phyloP scores from a whole-genome alignment of 2,113 vertebrate genomes.

The Anhinga rufa region DNA sequence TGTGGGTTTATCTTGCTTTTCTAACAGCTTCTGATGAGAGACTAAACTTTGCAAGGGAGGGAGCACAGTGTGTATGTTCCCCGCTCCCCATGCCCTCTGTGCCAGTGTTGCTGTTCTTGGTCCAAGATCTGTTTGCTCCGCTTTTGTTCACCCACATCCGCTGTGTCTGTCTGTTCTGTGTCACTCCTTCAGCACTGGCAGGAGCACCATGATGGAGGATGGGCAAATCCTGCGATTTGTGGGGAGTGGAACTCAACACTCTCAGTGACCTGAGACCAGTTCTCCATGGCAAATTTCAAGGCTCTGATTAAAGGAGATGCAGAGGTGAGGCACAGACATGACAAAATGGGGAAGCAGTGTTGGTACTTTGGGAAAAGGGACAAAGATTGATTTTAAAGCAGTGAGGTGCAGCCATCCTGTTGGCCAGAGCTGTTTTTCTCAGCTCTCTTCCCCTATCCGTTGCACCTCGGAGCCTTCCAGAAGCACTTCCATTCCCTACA shows the following conservation, averaged over 20 bases:
- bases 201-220: neutral
- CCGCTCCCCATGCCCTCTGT: too few species aligned
- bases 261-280: neutral
- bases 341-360: neutral
- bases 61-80: neutral
- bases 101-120: neutral
- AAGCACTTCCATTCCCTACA: neutral
- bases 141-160: neutral
- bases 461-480: neutral
- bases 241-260: neutral
- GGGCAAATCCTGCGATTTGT: neutral
- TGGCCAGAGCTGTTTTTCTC: neutral
- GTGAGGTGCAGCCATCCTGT: fast-evolving
- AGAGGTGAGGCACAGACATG: neutral
- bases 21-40: slow-evolving; percentile 41
- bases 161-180: neutral
- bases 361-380: neutral
- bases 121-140: neutral
- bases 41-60: neutral
- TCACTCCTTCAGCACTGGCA: neutral
- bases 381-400: neutral
- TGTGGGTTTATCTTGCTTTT: slow-evolving; percentile 48
- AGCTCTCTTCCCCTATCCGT: neutral
- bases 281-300: neutral
- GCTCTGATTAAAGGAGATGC: neutral